Base-by-base conservation (phyloP, 2,797 vertebrate genomes). In the Melopsittacus undulatus region DNA sequence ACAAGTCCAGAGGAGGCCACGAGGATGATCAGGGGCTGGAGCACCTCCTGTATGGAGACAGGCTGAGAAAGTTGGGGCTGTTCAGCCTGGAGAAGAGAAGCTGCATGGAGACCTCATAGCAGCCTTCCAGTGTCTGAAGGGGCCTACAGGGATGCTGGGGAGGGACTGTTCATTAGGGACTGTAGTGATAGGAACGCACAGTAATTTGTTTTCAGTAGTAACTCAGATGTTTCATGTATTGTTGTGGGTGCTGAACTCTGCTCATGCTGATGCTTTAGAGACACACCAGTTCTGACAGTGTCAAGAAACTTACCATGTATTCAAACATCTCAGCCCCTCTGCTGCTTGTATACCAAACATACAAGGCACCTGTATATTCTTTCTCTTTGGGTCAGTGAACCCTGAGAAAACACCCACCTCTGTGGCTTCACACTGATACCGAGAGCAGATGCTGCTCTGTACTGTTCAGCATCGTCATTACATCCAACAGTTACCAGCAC, bases 401-500 rank as follows among this genome's bases (percentile, higher is more conserved):
- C 8, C 23, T 43, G 51, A 32, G 83, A 48, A 32, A 27, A 10
- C 2, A 3, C 54, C 45, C 16, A 30, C 8, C 17, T 26, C 46
- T 9, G 11, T 57, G 54, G 46, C 52, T 54, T 26, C 11, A 2
- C 73, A 10, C 23, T 4, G 1, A 26, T 11, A 32, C 56, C 22
- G 4, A 56, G 21, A 57, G 56, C 56, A 23, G 21, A n/a, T 14
- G 4, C 56, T 21, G 56, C 56, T 57, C n/a, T 17, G 61, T 5
- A 2, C 73, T 34, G 36, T 4, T 40, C 62, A 9, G 62, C 9
- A 1, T 24, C 30, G 4, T 5, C 6, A 2, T n/a, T 62, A 13
- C 7, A 29, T 38, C 73, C 30, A 7, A n/a, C 42, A 19, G 26
- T 59, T 32, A 14, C 0, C 16, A 23, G 17, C 49, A 38, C 45